Conservation (phyloP, 2,113 vertebrate species). For the Anhinga anhinga region DNA sequence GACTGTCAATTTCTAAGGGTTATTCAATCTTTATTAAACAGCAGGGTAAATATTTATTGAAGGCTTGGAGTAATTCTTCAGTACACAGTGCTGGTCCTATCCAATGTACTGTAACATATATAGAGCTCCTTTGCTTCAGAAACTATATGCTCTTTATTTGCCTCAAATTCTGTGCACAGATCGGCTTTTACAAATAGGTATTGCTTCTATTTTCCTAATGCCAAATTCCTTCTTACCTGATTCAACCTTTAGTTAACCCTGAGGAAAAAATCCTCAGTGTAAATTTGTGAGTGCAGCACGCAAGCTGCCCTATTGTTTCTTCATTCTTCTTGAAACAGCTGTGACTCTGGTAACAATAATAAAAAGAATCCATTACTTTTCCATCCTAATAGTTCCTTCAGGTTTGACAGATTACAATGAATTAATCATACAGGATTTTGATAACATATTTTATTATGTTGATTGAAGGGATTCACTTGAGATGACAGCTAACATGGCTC, state of each 20-base stretch:
- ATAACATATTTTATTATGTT: constrained; percentile 58
- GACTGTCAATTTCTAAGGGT: not conserved
- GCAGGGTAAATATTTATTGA: constrained; percentile 5
- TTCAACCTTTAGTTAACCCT: not conserved
- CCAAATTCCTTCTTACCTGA: not conserved
- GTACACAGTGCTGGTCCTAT: not conserved
- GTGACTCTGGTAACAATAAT: constrained; percentile 29
- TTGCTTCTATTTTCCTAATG: not conserved
- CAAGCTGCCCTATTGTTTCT: not conserved
- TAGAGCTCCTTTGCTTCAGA: not conserved
- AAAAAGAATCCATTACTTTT: constrained; percentile 42
- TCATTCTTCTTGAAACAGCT: not conserved
- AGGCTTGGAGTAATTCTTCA: not conserved
- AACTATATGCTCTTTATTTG: not conserved
- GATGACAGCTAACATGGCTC: constrained; percentile 45
- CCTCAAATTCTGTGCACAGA: not conserved
- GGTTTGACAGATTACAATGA: constrained; percentile 57
- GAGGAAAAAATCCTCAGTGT: not conserved
- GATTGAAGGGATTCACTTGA: constrained; percentile 34
- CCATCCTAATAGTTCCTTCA: constrained; percentile 5
- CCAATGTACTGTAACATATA: not conserved
- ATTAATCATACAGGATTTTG: constrained; percentile 45
- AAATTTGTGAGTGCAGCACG: not conserved
- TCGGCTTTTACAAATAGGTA: not conserved
- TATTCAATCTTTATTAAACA: not conserved